Conservation (phyloP, 1,140 invertebrate species). For the Bombus soroeensis region DNA sequence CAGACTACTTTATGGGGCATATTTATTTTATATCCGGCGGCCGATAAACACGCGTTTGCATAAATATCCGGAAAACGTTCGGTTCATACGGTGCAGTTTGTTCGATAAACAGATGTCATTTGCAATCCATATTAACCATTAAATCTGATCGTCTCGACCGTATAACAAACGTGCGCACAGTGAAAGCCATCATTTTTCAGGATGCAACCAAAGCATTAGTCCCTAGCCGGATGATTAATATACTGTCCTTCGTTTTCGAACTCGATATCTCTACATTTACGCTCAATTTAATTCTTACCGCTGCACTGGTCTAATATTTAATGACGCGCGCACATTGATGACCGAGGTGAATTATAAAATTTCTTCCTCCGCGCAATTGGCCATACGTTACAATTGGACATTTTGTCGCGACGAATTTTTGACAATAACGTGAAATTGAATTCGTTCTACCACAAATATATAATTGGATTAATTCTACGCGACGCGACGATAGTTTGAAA, state of each 20-base stretch:
- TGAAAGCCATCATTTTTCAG: slow-evolving; percentile 32
- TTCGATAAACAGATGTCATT: slow-evolving; percentile 52
- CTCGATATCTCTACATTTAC: slow-evolving; percentile 42
- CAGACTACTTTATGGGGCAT: not conserved
- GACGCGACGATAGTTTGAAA: no score
- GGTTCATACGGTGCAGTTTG: slow-evolving; percentile 8
- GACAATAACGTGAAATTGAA: not conserved
- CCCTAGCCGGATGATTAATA: slow-evolving; percentile 35
- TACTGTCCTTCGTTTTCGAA: slow-evolving; percentile 20
- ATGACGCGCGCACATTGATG: not conserved
- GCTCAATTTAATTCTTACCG: slow-evolving; percentile 37
- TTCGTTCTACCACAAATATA: not conserved
- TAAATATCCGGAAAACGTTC: slow-evolving; percentile 29
- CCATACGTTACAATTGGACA: no score
- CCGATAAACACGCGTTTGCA: slow-evolving; percentile 17
- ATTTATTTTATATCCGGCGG: slow-evolving; percentile 36
- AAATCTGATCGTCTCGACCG: slow-evolving; percentile 19
- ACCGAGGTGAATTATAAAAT: not conserved
- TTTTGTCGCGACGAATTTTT: not conserved
- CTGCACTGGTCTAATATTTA: not conserved
- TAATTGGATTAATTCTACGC: no score
- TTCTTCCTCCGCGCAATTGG: not conserved
- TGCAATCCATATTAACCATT: slow-evolving; percentile 49
- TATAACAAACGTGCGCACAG: slow-evolving; percentile 25
- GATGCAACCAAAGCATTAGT: slow-evolving; percentile 28